phyloP scores from a whole-genome alignment of 2,113 vertebrate species.

The Lasiurus borealis region DNA sequence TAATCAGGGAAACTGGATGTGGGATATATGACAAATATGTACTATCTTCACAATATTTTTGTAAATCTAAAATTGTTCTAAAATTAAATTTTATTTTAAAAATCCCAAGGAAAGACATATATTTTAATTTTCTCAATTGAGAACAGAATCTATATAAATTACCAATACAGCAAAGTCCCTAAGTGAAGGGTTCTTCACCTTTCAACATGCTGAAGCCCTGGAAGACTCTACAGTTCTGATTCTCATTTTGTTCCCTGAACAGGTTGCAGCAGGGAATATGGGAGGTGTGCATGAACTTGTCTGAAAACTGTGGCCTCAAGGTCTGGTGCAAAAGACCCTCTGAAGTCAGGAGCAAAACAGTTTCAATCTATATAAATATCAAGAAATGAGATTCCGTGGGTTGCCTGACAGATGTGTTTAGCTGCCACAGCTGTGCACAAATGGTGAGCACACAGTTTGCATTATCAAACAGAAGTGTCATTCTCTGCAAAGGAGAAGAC shows the following conservation, averaged over 20 bases:
- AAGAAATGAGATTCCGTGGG: conserved; percentile 89
- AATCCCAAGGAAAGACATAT: not conserved
- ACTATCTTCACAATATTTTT: not conserved
- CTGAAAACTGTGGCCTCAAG: conserved; percentile 84
- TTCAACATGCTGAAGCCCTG: conserved; percentile 74
- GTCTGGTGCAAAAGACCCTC: conserved; percentile 82
- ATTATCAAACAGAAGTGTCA: conserved; percentile 68
- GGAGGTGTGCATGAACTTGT: conserved; percentile 76
- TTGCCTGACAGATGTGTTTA: conserved; percentile 86
- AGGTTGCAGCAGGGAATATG: conserved; percentile 60
- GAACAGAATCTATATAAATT: conserved; percentile 66
- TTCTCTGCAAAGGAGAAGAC: conserved; percentile 52
- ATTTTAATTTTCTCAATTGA: not conserved
- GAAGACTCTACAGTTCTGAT: conserved; percentile 82
- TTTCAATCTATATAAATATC: conserved; percentile 90
- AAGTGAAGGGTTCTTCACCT: conserved; percentile 81
- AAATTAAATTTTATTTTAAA: not conserved
- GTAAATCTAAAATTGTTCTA: not conserved
- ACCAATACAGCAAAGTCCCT: conserved; percentile 78
- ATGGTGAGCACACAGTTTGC: conserved; percentile 83
- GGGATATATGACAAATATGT: no score
- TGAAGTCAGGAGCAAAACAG: conserved; percentile 85
- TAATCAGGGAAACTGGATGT: not conserved
- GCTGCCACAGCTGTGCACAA: conserved; percentile 85
- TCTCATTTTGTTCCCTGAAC: conserved; percentile 81